Conservation (phyloP, 2,113 vertebrate genomes). For the Lanius collurio region DNA sequence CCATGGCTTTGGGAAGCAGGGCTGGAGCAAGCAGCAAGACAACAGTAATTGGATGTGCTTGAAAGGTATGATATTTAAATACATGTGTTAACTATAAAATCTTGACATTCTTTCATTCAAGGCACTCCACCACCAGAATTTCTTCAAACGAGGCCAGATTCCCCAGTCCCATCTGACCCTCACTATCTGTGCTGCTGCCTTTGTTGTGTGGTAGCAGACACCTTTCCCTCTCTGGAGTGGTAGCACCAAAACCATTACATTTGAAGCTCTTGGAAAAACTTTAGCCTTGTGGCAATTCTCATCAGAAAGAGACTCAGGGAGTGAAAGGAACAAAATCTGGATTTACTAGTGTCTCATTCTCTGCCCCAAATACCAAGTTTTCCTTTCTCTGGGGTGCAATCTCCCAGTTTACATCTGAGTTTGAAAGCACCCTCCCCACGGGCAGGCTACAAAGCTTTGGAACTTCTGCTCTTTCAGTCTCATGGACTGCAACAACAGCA, state of each 20-base stretch:
- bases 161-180: neutral
- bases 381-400: neutral
- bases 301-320: neutral
- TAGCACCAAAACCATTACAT: neutral
- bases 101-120: neutral
- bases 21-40: neutral
- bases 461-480: neutral
- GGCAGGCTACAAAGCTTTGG: neutral
- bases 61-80: constrained; percentile 23
- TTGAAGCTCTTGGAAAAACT: neutral
- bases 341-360: neutral
- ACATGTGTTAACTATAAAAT: neutral
- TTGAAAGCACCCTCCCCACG: neutral
- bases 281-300: neutral
- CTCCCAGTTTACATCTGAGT: neutral
- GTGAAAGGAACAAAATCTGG: neutral
- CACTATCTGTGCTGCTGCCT: accelerated
- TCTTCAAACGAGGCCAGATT: neutral
- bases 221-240: neutral
- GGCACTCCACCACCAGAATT: neutral
- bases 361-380: neutral
- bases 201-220: neutral
- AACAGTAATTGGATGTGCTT: neutral
- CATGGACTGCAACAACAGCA: neutral
- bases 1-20: neutral